Base-by-base conservation (phyloP, 2,113 vertebrate species). In the Physeter macrocephalus region DNA sequence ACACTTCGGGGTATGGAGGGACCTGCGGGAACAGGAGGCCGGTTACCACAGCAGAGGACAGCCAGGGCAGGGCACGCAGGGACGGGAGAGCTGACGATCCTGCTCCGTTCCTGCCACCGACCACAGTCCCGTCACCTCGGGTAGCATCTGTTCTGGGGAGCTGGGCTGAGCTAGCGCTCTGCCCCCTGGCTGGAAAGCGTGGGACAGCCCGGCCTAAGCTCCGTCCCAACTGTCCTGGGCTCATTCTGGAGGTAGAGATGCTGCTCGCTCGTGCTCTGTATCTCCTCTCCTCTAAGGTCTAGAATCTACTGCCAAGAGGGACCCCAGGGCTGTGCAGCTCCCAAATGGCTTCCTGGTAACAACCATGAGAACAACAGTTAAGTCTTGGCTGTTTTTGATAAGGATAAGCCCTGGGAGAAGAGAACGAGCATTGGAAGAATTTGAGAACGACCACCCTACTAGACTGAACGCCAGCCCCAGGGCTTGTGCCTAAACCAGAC, bases 1-100 rank as follows among this genome's bases (percentile, higher is more conserved):
- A 99, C 88, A 99, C 96, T 69, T 99, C 99, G 61, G 99, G 98
- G 97, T 99, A 99, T 0, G 99, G 99, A 72, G 99, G 99, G 94
- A 99, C 99, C 99, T 99, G 98, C 97, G 97, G 98, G 90, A 95
- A 98, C 90, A 98, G 29, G 3, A 2, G 10, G 59, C 52, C 1
- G 31, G 72, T 97, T 90, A 99, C 96, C 71, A 27, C 0, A 0
- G 71, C n/a, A 46, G 8, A 78, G 80, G 46, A 13, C 11, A 5
- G 74, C 11, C 0, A n/a, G 29, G 54, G 43, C 0, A 41, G 25
- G 52, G 61, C 0, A 0, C 0, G 74, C 0, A 14, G 59, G 57
- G 71, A 29, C 0, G 0, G 67, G 39, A 27, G 43, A 31, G 67
- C 59, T 8, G 86, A 83, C 21, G 3, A n/a, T 57, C 31, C 85